Base-by-base conservation (phyloP, 2,113 vertebrate genomes). In the Hassar affinis region DNA sequence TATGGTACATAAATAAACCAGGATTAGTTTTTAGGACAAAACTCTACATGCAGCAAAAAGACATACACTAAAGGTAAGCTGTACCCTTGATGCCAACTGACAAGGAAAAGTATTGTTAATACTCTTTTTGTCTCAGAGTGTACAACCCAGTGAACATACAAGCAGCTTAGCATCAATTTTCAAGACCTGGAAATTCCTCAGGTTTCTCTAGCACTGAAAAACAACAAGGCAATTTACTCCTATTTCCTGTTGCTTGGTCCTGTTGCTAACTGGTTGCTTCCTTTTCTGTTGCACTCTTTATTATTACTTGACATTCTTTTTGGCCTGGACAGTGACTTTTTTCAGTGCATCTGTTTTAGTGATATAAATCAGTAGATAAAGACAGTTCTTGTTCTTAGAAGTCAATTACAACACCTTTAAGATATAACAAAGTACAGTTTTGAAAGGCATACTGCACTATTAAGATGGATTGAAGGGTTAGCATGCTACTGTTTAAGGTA, bases 401-500 rank as follows among this genome's bases (percentile, higher is more conserved):
- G 30, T 47, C 1, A 4, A 79, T 30, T 62, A 62, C 56, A 47
- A n/a, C 14, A 20, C n/a, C 22, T 47, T 79, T 47, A 47, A 30
- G 14, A 27, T 47, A 17, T 45, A 27, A 42, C n/a, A 62, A 79
- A 45, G 27, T 42, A 47, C 33, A 62, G 14, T 79, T 27, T 5
- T 61, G 3, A 62, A 79, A 45, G 57, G 18, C 27, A n/a, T 20
- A 47, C 38, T 74, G n/a, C 61, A 59, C 54, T 59, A 59, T 22
- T 18, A 42, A 33, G 22, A 1, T 76, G 47, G 72, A 54, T 62
- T 83, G 4, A 77, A 42, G 72, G 22, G 72, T 77, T 76, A 75
- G 81, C 69, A 62, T 69, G 64, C 33, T 71, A 71, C 10, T 57
- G 30, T 71, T 81, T 71, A 57, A 47, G 80, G 66, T 54, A 47